Evolutionary conservation across 1,140 invertebrate species (phyloP).

Genomic region (Lordiphosa collinella): DNA sequence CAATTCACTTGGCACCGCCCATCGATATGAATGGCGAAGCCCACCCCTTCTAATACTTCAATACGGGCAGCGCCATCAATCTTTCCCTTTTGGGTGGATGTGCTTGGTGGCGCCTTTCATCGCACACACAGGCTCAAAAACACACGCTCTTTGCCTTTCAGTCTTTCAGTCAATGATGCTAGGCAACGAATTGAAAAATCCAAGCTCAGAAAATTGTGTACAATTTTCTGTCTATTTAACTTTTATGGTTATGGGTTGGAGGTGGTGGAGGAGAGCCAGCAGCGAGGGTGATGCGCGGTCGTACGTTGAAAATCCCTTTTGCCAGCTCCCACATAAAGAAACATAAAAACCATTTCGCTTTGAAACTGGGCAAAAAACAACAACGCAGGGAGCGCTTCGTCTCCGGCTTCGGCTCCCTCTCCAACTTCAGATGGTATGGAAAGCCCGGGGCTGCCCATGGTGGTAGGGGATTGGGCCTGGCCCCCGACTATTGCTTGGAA

Average conservation of each 20-base stretch:
- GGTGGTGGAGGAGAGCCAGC: slow-evolving; percentile 19
- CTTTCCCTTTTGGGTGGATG: slow-evolving; percentile 2
- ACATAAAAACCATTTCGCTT: slow-evolving; percentile 71
- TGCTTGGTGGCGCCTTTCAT: slow-evolving; percentile 18
- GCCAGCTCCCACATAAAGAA: slow-evolving; percentile 67
- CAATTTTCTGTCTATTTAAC: slow-evolving; percentile 75
- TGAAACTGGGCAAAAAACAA: slow-evolving; percentile 50
- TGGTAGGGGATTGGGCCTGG: not conserved
- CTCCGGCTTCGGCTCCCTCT: slow-evolving; percentile 3
- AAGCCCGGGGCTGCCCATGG: slow-evolving; percentile 8
- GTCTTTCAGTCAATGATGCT: slow-evolving; percentile 37
- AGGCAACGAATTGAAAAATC: slow-evolving; percentile 14
- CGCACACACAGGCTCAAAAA: slow-evolving; percentile 16
- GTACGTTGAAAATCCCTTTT: slow-evolving; percentile 50
- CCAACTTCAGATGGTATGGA: not conserved
- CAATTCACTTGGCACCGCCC: slow-evolving; percentile 7
- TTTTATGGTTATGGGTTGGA: slow-evolving; percentile 51
- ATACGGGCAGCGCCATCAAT: slow-evolving; percentile 4
- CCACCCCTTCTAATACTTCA: not conserved
- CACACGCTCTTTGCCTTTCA: slow-evolving; percentile 32
- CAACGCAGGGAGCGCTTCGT: slow-evolving; percentile 10
- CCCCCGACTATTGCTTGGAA: slow-evolving; percentile 4
- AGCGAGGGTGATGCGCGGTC: slow-evolving; percentile 12
- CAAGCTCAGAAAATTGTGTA: slow-evolving; percentile 63
- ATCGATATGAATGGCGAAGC: not conserved